Base-by-base conservation (phyloP, 2,888 invertebrate species). In the Vanessa cardui region DNA sequence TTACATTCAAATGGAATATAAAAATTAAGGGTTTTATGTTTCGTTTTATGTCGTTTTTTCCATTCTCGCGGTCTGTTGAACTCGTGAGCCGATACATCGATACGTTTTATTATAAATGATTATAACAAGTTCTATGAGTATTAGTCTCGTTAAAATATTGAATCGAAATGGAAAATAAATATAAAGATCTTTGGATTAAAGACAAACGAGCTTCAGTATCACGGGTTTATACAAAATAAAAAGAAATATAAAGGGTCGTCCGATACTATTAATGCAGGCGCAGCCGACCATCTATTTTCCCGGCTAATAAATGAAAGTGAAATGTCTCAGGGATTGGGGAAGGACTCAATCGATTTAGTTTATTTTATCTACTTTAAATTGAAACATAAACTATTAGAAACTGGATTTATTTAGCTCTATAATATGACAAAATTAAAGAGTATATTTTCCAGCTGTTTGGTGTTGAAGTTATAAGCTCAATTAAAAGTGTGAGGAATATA, bases 221-320 rank as follows among this genome's bases (percentile, higher is more conserved):
- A 66, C 69, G 59, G 59, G 62, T 60, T 44, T 69, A 58, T 63
- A 61, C 58, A 62, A 67, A 64, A 69, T 69, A 62, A 69, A 72
- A 69, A 54, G 70, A 66, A 69, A 63, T 62, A 70, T 61, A 69
- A 58, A 61, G 70, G 70, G 62, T 58, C 59, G 63, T 9, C 56
- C 62, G 49, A 73, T 70, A 67, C 63, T 69, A 70, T 65, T 69
- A 69, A 69, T 65, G 73, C 61, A 70, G 62, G 66, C 70, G 54
- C 46, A 64, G 68, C 50, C 31, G 47, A 47, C 64, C 64, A 64
- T 72, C 66, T 62, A 72, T 70, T 73, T 64, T 64, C 58, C 62
- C 58, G 52, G 64, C 66, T 73, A 69, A 73, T 72, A 73, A 74
- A 72, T 74, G 74, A 74, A 76, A 75, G 71, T 72, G 67, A 72